Base-by-base conservation (phyloP, 2,888 invertebrate genomes). In the Girardia tigrina region DNA sequence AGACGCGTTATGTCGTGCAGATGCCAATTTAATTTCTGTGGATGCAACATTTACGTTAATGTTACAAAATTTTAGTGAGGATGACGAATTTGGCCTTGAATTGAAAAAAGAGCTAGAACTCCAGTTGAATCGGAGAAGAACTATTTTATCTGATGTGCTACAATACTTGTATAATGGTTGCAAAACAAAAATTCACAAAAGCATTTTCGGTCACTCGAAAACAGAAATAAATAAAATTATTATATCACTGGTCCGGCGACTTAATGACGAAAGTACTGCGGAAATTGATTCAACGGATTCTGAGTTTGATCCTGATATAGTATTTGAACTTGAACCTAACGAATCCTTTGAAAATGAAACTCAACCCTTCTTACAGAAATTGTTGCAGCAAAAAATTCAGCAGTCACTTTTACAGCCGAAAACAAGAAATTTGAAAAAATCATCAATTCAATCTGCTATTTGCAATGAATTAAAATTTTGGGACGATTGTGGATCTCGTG, bases 61-160 rank as follows among this genome's bases (percentile, higher is more conserved):
- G 56, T 56, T 56, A 56, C 4, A 56, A 12, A 56, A 16, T 56
- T 56, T 56, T 6, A 4, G 56, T 56, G 56, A 56, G 56, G 56
- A 36, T 12, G 36, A 36, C 8, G 12, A 12, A 36, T 36, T 36
- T 36, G 16, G n/a, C 56, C n/a, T 56, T 56, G 56, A 56, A 56
- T 8, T 56, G 56, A 56, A 56, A 56, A 56, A 56, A n/a, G n/a
- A 56, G 56, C 4, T 4, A 56, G 56, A 56, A 56, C 56, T 56
- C 56, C 56, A 56, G n/a, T 56, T 56, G 8, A 56, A 56, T 56
- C 56, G 56, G 56, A 56, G 56, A 56, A 56, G 4, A 56, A 56
- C 56, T 56, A 56, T 56, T 56, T 56, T 56, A 36, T 36, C 36
- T 36, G 36, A 36, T 36, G 36, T 36, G 36, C 36, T 36, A 16